Conservation (phyloP, 2,797 vertebrate genomes). For the Galago senegalensis region DNA sequence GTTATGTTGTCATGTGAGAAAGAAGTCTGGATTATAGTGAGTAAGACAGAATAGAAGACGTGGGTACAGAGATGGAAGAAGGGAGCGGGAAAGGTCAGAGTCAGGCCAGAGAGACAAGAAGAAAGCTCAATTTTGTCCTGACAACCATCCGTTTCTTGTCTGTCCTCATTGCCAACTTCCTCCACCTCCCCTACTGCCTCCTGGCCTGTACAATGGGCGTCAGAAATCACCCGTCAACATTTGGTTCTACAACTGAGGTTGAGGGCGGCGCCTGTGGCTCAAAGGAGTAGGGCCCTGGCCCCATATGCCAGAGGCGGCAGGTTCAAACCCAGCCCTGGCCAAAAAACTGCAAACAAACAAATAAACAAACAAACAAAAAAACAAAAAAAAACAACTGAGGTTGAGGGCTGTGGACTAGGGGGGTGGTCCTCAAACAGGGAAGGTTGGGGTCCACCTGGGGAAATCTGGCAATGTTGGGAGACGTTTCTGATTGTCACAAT, state of each 20-base stretch:
- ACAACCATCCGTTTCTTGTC: accelerated
- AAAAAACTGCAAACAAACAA: too few species aligned
- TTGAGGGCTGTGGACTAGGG: not conserved
- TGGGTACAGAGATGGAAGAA: not conserved
- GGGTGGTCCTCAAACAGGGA: not conserved
- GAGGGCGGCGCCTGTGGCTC: too few species aligned
- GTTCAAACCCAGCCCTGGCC: too few species aligned
- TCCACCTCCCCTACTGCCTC: not conserved
- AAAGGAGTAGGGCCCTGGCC: too few species aligned
- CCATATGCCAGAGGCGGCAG: too few species aligned
- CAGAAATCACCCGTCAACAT: accelerated
- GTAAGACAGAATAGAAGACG: not conserved
- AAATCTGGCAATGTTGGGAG: not conserved
- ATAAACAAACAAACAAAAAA: too few species aligned
- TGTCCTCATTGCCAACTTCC: not conserved
- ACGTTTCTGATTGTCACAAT: not conserved
- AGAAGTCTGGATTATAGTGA: not conserved
- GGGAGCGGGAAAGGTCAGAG: not conserved
- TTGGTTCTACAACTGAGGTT: not conserved
- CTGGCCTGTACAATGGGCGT: accelerated
- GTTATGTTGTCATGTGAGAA: not conserved
- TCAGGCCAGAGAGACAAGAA: not conserved
- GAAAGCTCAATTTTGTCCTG: not conserved
- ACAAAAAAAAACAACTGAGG: not conserved
- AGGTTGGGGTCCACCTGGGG: not conserved